Conservation (phyloP, 2,888 invertebrate genomes). For the Deilephila elpenor region DNA sequence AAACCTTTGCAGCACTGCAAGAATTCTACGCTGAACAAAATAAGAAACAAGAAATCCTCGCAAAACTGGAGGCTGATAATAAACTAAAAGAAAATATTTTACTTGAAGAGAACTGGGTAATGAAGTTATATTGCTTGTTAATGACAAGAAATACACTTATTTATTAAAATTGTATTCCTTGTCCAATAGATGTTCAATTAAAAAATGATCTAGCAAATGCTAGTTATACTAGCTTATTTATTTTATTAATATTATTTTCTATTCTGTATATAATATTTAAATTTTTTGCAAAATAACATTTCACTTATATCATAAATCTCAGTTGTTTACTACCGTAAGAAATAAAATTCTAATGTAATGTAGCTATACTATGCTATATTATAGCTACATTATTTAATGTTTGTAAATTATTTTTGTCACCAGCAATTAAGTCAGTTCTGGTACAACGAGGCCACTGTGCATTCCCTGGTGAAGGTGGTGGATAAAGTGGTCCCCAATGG, state of each 20-base stretch:
- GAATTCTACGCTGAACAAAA: constrained; percentile 91
- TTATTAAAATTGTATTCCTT: too few relatives aligned
- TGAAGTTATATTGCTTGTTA: constrained; percentile 1
- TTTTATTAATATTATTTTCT: neutral
- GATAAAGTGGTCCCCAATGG: constrained; percentile 78
- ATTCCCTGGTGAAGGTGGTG: constrained; percentile 88
- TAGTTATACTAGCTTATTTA: neutral
- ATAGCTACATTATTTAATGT: neutral
- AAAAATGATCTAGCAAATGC: too few relatives aligned
- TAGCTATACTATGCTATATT: too few relatives aligned
- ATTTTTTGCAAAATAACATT: too few relatives aligned
- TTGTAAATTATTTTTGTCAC: constrained; percentile 1
- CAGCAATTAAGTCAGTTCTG: constrained; percentile 99
- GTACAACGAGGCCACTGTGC: constrained; percentile 94
- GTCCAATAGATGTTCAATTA: too few relatives aligned
- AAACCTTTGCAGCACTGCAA: constrained; percentile 89
- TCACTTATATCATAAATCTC: too few relatives aligned
- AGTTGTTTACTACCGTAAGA: too few relatives aligned
- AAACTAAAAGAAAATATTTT: constrained; percentile 76
- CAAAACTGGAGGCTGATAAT: constrained; percentile 74
- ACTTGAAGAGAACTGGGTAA: constrained; percentile 94
- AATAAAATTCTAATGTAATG: too few relatives aligned
- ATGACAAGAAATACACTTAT: neutral
- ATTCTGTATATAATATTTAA: too few relatives aligned
- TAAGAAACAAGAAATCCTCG: constrained; percentile 84